Evolutionary conservation across 2,797 vertebrate species (phyloP).

Genomic region (Falco rusticolus): DNA sequence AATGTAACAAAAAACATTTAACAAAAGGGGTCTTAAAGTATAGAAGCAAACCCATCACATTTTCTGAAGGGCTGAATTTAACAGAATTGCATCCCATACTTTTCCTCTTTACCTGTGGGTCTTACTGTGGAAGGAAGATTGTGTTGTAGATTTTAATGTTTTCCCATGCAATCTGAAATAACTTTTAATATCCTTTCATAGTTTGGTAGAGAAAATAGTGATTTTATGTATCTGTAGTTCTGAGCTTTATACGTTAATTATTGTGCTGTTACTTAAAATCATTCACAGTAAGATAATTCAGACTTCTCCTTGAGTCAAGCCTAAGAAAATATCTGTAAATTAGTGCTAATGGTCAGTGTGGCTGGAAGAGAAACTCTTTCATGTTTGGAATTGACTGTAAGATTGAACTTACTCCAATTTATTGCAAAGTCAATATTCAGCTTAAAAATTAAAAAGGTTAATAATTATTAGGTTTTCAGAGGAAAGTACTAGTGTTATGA

Average conservation of each 20-base stretch:
- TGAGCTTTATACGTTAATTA: constrained; percentile 28
- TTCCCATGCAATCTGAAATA: background rate
- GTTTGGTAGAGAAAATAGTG: constrained; percentile 14
- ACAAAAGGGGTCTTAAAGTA: background rate
- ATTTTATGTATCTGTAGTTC: constrained; percentile 47
- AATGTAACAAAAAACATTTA: background rate
- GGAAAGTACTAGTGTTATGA: constrained; percentile 79
- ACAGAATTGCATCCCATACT: background rate
- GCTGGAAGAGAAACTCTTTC: constrained; percentile 71
- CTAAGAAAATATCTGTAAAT: constrained; percentile 70
- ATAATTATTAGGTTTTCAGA: constrained; percentile 81
- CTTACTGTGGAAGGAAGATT: background rate
- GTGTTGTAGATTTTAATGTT: background rate
- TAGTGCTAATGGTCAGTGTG: constrained; percentile 76
- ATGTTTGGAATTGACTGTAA: constrained; percentile 73
- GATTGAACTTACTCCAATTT: constrained; percentile 76
- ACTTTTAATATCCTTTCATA: background rate
- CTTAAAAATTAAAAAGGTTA: constrained; percentile 81
- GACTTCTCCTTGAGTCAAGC: constrained; percentile 51
- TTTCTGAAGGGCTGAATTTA: background rate
- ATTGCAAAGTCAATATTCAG: constrained; percentile 82
- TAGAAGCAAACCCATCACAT: background rate
- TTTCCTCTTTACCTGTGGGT: background rate
- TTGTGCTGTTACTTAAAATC: constrained; percentile 46
- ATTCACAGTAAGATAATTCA: constrained; percentile 64